Conservation (phyloP, 64 coral and sea anemone genomes). For the Stichodactyla mertensii region DNA sequence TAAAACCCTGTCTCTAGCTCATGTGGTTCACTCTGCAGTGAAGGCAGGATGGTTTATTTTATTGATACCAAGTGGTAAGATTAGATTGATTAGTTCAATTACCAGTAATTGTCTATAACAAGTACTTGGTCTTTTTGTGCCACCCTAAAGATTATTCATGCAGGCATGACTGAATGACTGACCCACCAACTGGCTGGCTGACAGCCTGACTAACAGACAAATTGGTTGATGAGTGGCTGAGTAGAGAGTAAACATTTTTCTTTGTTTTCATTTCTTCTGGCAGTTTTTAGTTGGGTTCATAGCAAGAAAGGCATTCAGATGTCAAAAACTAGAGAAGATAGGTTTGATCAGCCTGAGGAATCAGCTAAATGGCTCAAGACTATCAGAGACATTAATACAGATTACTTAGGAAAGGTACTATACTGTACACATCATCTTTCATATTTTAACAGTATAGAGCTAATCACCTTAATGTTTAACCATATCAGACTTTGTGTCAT, state of each 20-base stretch:
- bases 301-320: slow-evolving; percentile 56
- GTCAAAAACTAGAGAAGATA: slow-evolving; percentile 40
- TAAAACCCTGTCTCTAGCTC: slow-evolving; percentile 62
- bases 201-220: too few relatives aligned
- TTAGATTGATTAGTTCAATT: background rate
- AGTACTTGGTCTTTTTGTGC: too few relatives aligned
- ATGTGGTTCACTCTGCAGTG: slow-evolving; percentile 62
- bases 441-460: too few relatives aligned
- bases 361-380: slow-evolving; percentile 59
- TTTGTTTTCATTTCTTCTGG: background rate
- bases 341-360: slow-evolving; percentile 78
- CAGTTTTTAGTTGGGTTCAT: slow-evolving; percentile 90
- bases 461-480: too few relatives aligned
- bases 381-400: slow-evolving; percentile 55
- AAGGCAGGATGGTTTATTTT: slow-evolving; percentile 65
- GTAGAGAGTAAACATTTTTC: background rate
- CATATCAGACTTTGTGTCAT: too few relatives aligned
- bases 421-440: background rate
- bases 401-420: slow-evolving; percentile 59
- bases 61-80: slow-evolving; percentile 76
- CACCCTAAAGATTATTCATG: too few relatives aligned
- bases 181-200: too few relatives aligned
- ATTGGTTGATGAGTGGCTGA: too few relatives aligned
- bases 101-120: too few relatives aligned
- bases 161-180: too few relatives aligned